Base-by-base conservation (phyloP, 2,113 vertebrate genomes). In the Castor canadensis region DNA sequence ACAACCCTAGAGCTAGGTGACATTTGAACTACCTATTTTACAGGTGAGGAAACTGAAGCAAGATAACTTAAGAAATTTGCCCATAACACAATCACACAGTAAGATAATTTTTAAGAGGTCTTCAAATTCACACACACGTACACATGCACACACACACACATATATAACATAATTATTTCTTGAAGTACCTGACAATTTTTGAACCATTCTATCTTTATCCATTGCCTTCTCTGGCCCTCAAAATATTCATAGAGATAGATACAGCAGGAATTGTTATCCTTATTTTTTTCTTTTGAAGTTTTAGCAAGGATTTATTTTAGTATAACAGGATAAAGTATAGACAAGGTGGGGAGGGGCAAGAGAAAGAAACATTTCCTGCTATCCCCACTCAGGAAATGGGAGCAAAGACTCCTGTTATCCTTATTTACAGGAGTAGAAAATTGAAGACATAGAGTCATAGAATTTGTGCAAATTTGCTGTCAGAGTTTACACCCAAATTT, bases 401-500 rank as follows among this genome's bases (percentile, higher is more conserved):
- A n/a, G n/a, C n/a, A n/a, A n/a, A n/a, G n/a, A n/a, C n/a, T n/a
- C n/a, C n/a, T 62, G 72, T 60, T 77, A 64, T 43, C 66, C 43
- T 9, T 49, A 6, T 77, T 52, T 87, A n/a, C 76, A 94, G 87
- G 56, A 75, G 75, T 40, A 75, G 35, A 75, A 92, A 95, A 89
- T 47, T 30, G 47, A 93, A 79, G 54, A 26, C 30, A 12, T 12
- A 40, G 43, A 52, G 13, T 93, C 73, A 54, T 32, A 43, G 67
- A 8, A 30, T 79, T 66, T 92, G n/a, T 16, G 81, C 22, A 58
- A 79, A 20, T 13, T 80, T 4, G 58, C 38, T 73, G 58, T 58
- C 52, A 73, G 52, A 24, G 32, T 22, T 8, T 87, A 10, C 49
- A 69, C 69, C 52, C 62, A 83, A 69, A 49, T 35, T 91, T 62